phyloP scores from a whole-genome alignment of 2,888 invertebrate genomes.

The Dicranocentrus wangi region DNA sequence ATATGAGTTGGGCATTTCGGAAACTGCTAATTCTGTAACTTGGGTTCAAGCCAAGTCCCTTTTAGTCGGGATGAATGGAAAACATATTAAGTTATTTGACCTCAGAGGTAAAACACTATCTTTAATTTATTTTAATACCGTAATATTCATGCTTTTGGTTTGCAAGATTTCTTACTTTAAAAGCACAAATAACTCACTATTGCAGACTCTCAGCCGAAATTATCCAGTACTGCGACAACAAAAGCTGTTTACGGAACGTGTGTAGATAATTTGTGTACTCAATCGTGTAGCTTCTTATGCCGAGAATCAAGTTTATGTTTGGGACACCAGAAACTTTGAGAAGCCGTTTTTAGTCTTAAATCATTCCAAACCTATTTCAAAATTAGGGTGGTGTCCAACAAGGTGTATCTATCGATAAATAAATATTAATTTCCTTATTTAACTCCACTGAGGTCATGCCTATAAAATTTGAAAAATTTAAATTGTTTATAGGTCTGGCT shows the following conservation, averaged over 20 bases:
- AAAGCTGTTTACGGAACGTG: slow-evolving; percentile 89
- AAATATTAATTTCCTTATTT: no score
- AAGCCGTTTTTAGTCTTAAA: slow-evolving; percentile 86
- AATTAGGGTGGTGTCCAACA: slow-evolving; percentile 92
- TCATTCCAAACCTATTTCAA: slow-evolving; percentile 82
- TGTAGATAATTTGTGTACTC: slow-evolving; percentile 80
- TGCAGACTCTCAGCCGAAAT: slow-evolving; percentile 70
- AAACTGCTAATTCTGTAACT: slow-evolving; percentile 87
- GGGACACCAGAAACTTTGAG: slow-evolving; percentile 91
- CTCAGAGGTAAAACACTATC: slow-evolving; percentile 78
- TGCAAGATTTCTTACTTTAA: no score
- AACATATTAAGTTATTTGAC: slow-evolving; percentile 91
- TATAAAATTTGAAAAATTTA: slow-evolving; percentile 22
- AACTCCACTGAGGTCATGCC: no score
- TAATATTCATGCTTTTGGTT: no score
- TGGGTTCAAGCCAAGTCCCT: slow-evolving; percentile 89
- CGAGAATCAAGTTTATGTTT: slow-evolving; percentile 87
- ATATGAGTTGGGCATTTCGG: slow-evolving; percentile 85
- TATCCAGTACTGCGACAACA: slow-evolving; percentile 76
- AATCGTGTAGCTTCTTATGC: slow-evolving; percentile 87
- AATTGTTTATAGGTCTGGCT: slow-evolving; percentile 53
- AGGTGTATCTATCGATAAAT: slow-evolving; percentile 76
- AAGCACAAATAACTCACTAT: no score
- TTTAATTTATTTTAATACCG: slow-evolving; percentile 14
- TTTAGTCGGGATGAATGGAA: slow-evolving; percentile 92